Evolutionary conservation across 2,888 invertebrate genomes (phyloP), one percentile per base, ranked within the genome.

Genomic region (Arctia plantaginis): DNA sequence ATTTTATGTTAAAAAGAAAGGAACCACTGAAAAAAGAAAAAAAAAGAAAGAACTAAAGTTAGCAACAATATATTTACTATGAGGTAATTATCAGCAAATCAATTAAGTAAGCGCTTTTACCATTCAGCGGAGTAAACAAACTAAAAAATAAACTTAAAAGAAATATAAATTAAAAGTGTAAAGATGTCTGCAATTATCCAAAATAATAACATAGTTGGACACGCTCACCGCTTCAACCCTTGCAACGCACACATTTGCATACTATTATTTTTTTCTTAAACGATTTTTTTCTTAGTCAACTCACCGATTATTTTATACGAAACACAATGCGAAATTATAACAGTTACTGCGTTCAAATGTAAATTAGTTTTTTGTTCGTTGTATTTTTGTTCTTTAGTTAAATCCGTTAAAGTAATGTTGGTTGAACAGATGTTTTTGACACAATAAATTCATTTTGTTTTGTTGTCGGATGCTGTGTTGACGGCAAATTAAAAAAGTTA

Each of bases 281-380:
- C 74, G 89, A 88, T 88, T 86, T 90, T 84, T 84, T 84, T 87
- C 74, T 92, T 91, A 86, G 88, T 87, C 72, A 87, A 83, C 82
- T 82, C 85, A 86, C 85, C 86, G 86, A 92, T 92, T 92, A 91
- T 91, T 92, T 85, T 89, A 86, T 83, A 76, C 75, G 68, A 79
- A 73, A 80, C 83, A 93, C 91, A 93, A 93, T 90, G 86, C 82
- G 82, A 89, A 91, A 91, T 93, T 92, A 92, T 91, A 90, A 91
- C 90, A 88, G 91, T 92, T 82, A 81, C 87, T 86, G 85, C 79
- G 90, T 94, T 94, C 90, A 90, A 87, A 94, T 94, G 94, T 86
- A 92, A 94, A 94, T 93, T 84, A 82, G 90, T 90, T 94, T 94
- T 93, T 93, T 93, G 86, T 89, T 85, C 79, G 77, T 73, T 77